Conservation (phyloP, 2,797 vertebrate genomes). For the Nothura maculosa region DNA sequence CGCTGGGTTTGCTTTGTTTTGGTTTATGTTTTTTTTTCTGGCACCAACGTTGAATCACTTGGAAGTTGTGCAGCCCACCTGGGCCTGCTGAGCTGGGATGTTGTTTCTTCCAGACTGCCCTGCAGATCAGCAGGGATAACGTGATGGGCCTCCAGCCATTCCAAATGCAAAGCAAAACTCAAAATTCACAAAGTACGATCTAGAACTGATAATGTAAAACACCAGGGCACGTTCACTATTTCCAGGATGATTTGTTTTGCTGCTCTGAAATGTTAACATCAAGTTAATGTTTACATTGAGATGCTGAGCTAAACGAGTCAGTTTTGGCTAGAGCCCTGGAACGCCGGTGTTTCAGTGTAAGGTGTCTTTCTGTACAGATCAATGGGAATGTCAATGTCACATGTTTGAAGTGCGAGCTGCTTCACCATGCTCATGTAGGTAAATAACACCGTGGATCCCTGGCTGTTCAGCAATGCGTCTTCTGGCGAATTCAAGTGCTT, state of each 20-base stretch:
- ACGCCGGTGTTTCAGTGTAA: background rate
- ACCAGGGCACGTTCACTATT: background rate
- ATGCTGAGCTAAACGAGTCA: background rate
- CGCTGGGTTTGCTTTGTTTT: background rate
- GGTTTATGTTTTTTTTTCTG: background rate
- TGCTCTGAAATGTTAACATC: background rate
- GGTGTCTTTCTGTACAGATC: constrained; percentile 2
- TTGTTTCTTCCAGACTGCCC: background rate
- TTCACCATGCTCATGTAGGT: background rate
- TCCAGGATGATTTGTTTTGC: background rate
- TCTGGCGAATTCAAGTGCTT: constrained; percentile 7
- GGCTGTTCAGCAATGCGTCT: background rate
- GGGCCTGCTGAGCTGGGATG: background rate
- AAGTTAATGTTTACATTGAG: background rate
- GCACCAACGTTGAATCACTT: background rate
- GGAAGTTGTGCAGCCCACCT: background rate
- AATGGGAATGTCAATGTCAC: background rate
- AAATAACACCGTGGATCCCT: background rate
- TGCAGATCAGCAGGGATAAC: background rate
- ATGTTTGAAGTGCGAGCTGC: background rate
- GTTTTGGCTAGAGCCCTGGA: constrained; percentile 14
- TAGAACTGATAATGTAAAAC: background rate
- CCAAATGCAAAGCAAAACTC: constrained; percentile 3
- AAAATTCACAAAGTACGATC: background rate
- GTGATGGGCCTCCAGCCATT: background rate